Evolutionary conservation across 2,113 vertebrate species (phyloP).

Genomic region (Picathartes gymnocephalus): DNA sequence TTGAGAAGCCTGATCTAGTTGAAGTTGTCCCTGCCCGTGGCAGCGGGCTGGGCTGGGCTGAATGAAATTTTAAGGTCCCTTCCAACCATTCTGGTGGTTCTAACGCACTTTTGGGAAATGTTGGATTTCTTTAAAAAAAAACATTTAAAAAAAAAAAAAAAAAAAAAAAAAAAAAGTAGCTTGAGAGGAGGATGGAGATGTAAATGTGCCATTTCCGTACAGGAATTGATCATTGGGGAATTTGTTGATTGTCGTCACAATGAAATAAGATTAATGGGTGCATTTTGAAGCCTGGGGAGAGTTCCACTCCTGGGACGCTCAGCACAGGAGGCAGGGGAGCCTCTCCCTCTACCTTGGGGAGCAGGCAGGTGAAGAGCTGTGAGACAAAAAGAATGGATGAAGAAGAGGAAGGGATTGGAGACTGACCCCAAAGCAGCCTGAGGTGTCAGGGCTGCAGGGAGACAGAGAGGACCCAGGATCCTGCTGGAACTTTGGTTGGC

Average conservation of each 20-base stretch:
- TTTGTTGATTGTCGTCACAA: background rate
- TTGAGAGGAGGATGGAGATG: background rate
- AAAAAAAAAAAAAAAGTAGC: fast-evolving
- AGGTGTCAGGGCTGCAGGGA: background rate
- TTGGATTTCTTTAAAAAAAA: background rate
- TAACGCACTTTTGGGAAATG: background rate
- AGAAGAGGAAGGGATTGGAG: background rate
- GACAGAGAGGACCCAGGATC: fast-evolving
- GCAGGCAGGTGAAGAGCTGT: background rate
- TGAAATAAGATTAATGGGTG: background rate
- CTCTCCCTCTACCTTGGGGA: background rate
- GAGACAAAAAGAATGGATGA: background rate
- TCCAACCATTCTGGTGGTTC: background rate
- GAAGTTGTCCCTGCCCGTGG: background rate
- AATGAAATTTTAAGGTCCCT: background rate
- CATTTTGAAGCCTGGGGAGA: background rate
- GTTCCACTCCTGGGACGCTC: background rate
- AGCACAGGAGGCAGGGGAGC: background rate
- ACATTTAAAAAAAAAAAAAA: fast-evolving
- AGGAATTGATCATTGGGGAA: background rate
- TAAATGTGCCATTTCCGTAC: background rate
- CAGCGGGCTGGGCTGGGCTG: background rate
- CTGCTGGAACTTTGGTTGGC: background rate
- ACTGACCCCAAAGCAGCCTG: background rate
- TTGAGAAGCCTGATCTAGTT: background rate